Percentiles rank a stretch among this genome's conserved stretches.
Evolutionary conservation across 1,140 invertebrate species (phyloP).

Genomic region (Holotrichia oblita): DNA sequence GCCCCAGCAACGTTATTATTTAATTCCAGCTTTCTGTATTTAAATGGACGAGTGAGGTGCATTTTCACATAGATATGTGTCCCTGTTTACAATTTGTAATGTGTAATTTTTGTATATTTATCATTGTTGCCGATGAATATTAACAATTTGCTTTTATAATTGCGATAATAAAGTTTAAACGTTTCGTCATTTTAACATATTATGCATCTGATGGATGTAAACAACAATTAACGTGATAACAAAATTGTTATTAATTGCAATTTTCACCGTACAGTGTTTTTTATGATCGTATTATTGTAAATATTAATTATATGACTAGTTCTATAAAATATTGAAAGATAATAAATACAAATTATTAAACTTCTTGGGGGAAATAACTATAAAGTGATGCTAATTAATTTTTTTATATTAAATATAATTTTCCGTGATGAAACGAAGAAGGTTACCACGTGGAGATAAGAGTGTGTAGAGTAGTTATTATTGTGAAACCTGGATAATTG

Average conservation of each 20-base stretch:
- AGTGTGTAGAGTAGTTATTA: neutral
- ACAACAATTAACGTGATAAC: conserved; percentile 1
- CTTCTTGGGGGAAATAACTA: no score
- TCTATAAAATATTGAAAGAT: neutral
- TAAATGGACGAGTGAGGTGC: neutral
- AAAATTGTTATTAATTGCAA: conserved; percentile 5
- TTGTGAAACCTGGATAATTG: conserved; percentile 32
- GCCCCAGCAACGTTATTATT: conserved; percentile 4
- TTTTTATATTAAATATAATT: neutral
- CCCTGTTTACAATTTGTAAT: neutral
- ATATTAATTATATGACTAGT: neutral
- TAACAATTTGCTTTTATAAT: neutral
- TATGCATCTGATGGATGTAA: neutral
- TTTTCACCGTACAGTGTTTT: neutral
- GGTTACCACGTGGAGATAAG: neutral
- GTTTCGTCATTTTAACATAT: neutral
- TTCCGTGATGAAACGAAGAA: neutral
- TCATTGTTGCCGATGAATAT: conserved; percentile 6
- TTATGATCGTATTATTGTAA: neutral
- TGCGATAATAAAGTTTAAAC: neutral
- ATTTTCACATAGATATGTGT: neutral
- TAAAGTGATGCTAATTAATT: no score
- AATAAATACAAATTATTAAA: no score
- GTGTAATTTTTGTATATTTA: neutral
- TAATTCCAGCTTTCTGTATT: conserved; percentile 8